Percentiles rank a stretch among this genome's conserved stretches.
These are phyloP conservation scores for Patella ulyssiponensis DNA, from an alignment of 2,888 invertebrate genomes.

Conservation along the genomic window DNA sequence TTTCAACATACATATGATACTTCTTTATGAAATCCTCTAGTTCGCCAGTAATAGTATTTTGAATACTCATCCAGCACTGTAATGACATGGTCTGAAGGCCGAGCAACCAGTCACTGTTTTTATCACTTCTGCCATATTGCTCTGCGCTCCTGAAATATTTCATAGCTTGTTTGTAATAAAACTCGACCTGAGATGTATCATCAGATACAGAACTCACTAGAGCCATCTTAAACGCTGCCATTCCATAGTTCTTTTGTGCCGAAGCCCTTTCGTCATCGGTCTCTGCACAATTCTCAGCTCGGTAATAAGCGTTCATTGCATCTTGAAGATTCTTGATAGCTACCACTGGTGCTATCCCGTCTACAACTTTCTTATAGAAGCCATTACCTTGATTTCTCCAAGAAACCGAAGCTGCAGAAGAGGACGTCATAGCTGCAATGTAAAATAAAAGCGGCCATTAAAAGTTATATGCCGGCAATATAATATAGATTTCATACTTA, in stretches of 20 bases:
- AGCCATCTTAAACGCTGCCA: constrained; percentile 28
- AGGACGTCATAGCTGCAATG: too few relatives aligned
- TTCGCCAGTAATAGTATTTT: constrained; percentile 1
- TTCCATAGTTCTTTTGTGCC: constrained; percentile 34
- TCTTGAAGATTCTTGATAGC: constrained; percentile 1
- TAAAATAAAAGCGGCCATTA: too few relatives aligned
- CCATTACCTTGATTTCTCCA: constrained; percentile 16
- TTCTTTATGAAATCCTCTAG: constrained; percentile 1
- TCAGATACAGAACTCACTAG: background rate
- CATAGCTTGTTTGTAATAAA: constrained; percentile 32
- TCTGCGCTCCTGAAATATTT: constrained; percentile 26
- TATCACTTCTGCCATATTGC: background rate
- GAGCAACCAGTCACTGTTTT: constrained; percentile 19
- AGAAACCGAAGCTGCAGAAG: too few relatives aligned
- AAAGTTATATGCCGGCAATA: too few relatives aligned
- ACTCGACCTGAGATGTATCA: constrained; percentile 7
- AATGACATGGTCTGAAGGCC: constrained; percentile 12
- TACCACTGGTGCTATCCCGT: constrained; percentile 12
- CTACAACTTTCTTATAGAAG: constrained; percentile 5
- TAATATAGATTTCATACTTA: too few relatives aligned
- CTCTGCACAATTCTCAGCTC: constrained; percentile 5
- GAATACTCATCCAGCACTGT: constrained; percentile 25
- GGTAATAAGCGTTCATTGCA: constrained; percentile 2
- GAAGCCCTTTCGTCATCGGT: constrained; percentile 10
- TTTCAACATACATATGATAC: background rate